Base-by-base conservation (phyloP, 1,140 invertebrate species). In the Drosophila miranda region DNA sequence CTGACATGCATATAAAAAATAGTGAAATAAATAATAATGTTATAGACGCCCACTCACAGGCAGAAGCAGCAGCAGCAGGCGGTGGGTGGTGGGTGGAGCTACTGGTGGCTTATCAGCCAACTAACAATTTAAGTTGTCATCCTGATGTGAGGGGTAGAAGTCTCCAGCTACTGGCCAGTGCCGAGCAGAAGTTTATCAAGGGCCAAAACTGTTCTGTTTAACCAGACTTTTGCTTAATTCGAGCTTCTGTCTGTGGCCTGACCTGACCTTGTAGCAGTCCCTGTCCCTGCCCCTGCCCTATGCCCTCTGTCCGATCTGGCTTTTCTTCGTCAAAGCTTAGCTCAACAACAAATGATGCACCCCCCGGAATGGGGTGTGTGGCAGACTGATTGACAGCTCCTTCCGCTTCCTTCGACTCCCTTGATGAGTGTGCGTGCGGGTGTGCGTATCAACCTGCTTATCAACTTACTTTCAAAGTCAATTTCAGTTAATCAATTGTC, bases 401-500 rank as follows among this genome's bases (percentile, higher is more conserved):
- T 69, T 68, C 66, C 58, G 13, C 44, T 60, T 51, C 56, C 46
- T n/a, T 9, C 30, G 7, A 9, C 48, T 38, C 8, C 34, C 30
- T 30, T 30, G 7, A 9, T 9, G 30, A 30, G 44, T 48, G 60
- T 53, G 56, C 38, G 51, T 72, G 72, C 44, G 30, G 57, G 50
- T 28, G 52, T 41, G 55, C 51, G 49, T 54, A 54, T n/a, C n/a
- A 49, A 54, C 34, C 23, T 53, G 73, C 78, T 81, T 86, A 82
- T 76, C 76, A 62, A 50, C 70, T 75, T 66, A 78, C 59, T 77
- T 80, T 49, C 73, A 68, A 67, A 87, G 83, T 88, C 82, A 74
- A 78, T 87, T 88, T 78, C 83, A 82, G 88, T 88, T 87, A 88
- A 87, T 87, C 82, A 87, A 76, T 72, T 82, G 83, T 88, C 82